These are phyloP conservation scores for Cynoglossus semilaevis DNA, from an alignment of 2,113 vertebrate species.

Conservation along the genomic window DNA sequence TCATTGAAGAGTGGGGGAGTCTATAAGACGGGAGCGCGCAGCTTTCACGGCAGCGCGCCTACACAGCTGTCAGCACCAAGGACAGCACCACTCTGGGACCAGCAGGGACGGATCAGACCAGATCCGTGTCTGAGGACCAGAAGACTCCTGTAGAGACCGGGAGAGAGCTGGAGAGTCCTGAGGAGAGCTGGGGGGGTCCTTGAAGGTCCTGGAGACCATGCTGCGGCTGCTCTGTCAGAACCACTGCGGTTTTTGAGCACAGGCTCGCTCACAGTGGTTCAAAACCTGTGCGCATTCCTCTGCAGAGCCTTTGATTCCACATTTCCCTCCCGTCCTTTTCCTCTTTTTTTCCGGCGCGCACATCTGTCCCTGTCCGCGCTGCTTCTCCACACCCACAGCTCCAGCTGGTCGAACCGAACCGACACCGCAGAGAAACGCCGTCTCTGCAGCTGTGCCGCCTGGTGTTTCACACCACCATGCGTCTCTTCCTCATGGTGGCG, in stretches of 20 bases:
- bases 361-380: background rate
- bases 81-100: constrained; percentile 69
- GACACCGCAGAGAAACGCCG: constrained; percentile 48
- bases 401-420: constrained; percentile 57
- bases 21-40: constrained; percentile 70
- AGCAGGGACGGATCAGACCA: constrained; percentile 31
- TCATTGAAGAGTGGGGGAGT: constrained; percentile 39
- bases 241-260: background rate
- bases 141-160: constrained; percentile 8
- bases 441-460: constrained; percentile 54
- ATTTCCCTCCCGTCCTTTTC: constrained; percentile 2
- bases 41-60: constrained; percentile 53
- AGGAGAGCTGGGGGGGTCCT: background rate
- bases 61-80: constrained; percentile 80
- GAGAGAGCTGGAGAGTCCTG: background rate
- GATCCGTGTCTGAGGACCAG: constrained; percentile 3
- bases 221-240: background rate
- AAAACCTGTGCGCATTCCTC: constrained; percentile 57
- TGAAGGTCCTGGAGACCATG: too few relatives aligned
- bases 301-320: constrained; percentile 48
- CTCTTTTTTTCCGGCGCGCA: constrained; percentile 20
- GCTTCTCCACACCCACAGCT: too few relatives aligned
- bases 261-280: background rate
- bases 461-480: constrained; percentile 71
- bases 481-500: constrained; percentile 84